Evolutionary conservation across 2,797 vertebrate genomes (phyloP).

Genomic region (Phrynocephalus vlangalii): DNA sequence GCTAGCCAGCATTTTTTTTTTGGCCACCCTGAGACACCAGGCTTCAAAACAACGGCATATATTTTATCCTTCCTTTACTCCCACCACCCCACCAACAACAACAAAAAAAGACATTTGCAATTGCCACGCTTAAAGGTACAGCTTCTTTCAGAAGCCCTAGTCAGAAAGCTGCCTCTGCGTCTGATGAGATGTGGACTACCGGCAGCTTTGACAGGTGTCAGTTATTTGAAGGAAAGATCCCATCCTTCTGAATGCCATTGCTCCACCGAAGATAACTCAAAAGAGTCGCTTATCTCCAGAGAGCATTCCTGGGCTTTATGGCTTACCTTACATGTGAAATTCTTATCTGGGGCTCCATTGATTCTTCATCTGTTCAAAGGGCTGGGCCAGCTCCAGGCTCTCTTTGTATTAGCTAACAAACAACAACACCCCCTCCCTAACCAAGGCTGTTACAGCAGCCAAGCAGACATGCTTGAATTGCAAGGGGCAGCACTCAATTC

Average conservation of each 20-base stretch:
- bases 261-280: constrained; percentile 12
- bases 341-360: constrained; percentile 16
- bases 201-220: constrained; percentile 37
- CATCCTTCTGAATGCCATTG: constrained; percentile 4
- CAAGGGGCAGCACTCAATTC: background rate
- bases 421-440: constrained; percentile 13
- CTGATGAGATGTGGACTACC: background rate
- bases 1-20: background rate
- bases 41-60: constrained; percentile 24
- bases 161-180: constrained; percentile 34
- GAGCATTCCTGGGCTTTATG: constrained; percentile 31
- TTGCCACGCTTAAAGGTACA: constrained; percentile 37
- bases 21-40: background rate
- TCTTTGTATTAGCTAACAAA: constrained; percentile 31
- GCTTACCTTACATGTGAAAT: constrained; percentile 4
- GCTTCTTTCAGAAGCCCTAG: constrained; percentile 43
- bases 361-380: constrained; percentile 41
- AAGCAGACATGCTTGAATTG: constrained; percentile 18
- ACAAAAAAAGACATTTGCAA: background rate
- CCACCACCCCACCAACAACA: too few relatives aligned
- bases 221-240: constrained; percentile 31
- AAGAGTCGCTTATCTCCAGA: constrained; percentile 20
- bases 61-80: constrained; percentile 22
- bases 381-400: constrained; percentile 36
- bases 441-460: constrained; percentile 41